These are phyloP conservation scores for Meloidogyne floridensis DNA, from an alignment of 1,140 invertebrate genomes.

Conservation along the genomic window DNA sequence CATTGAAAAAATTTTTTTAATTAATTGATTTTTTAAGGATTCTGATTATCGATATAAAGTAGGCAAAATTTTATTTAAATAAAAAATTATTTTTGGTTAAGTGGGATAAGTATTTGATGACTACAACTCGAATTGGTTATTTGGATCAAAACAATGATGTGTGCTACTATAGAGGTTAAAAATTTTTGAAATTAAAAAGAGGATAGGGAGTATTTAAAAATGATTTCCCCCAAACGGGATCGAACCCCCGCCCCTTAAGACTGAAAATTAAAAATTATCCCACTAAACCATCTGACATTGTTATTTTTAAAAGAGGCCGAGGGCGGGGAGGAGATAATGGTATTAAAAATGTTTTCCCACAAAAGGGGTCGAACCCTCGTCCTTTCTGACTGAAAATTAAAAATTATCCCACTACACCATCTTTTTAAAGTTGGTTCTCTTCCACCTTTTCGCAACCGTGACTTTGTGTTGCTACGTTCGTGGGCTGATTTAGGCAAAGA, in stretches of 20 bases:
- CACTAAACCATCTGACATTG: too few species aligned
- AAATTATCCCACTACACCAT: conserved; percentile 12
- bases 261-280: too few species aligned
- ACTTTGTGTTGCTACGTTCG: conserved; percentile 85
- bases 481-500: conserved; percentile 83
- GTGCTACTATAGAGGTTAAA: conserved; percentile 83
- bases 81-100: conserved; percentile 67
- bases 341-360: too few species aligned
- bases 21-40: conserved; percentile 28
- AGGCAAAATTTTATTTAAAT: not conserved
- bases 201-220: too few species aligned
- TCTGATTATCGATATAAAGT: conserved; percentile 73
- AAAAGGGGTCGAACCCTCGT: too few species aligned
- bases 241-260: too few species aligned
- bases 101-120: conserved; percentile 75
- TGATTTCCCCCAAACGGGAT: too few species aligned
- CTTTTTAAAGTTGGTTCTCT: conserved; percentile 78
- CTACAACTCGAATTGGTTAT: conserved; percentile 81
- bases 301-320: too few species aligned
- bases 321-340: too few species aligned
- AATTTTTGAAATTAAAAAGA: too few species aligned
- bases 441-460: conserved; percentile 82
- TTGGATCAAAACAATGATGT: conserved; percentile 89
- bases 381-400: too few species aligned
- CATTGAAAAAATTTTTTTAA: not conserved